A percentile compares a stretch with the other conserved stretches of the same genome.
These are phyloP conservation scores for Aix galericulata DNA, from an alignment of 2,113 vertebrate genomes.

Conservation along the genomic window DNA sequence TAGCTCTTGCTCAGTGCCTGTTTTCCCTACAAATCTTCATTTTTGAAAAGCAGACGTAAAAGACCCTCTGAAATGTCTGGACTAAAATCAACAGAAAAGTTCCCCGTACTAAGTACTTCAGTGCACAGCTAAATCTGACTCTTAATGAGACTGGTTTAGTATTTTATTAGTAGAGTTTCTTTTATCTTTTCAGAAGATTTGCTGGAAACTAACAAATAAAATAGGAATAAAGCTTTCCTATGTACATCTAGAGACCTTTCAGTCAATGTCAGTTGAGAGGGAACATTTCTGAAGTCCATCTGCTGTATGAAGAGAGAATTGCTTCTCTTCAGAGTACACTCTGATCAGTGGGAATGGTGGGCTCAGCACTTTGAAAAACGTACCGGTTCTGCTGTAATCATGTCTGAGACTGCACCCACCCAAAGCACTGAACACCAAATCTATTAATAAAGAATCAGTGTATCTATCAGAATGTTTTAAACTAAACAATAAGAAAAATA, in stretches of 20 bases:
- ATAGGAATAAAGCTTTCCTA: background rate
- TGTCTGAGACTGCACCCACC: background rate
- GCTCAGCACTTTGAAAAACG: fast-evolving
- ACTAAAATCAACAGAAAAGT: slow-evolving; percentile 50
- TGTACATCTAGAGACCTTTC: background rate
- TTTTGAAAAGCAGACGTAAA: slow-evolving; percentile 29
- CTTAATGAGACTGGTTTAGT: background rate
- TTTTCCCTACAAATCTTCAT: background rate
- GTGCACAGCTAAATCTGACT: background rate
- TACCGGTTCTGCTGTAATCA: background rate
- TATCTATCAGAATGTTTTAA: background rate
- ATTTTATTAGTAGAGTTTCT: background rate
- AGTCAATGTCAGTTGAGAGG: background rate
- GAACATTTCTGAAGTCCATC: background rate
- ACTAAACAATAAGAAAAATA: background rate
- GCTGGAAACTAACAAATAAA: background rate
- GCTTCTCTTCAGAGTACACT: background rate
- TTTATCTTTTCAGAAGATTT: background rate
- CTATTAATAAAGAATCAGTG: background rate
- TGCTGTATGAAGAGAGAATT: background rate
- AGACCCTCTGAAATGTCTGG: background rate
- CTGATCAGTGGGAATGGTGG: background rate
- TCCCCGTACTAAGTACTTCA: background rate
- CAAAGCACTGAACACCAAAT: background rate
- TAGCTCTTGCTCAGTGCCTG: slow-evolving; percentile 2